Percentiles rank a stretch among this genome's conserved stretches.
phyloP scores from a whole-genome alignment of 2,888 invertebrate species.

The Agriopis leucophaearia region DNA sequence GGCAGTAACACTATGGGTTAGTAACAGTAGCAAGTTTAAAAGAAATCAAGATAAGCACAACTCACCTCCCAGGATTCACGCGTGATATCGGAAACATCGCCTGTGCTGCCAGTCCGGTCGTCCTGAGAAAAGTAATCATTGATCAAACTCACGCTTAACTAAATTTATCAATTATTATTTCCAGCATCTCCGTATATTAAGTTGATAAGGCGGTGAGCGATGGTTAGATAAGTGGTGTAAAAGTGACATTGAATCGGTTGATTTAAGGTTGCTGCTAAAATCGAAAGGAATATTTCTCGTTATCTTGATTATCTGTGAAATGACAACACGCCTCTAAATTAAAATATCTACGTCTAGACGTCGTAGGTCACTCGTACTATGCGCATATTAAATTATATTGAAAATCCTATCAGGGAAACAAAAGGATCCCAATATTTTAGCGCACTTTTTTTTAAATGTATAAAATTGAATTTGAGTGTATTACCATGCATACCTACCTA shows the following conservation, averaged over 20 bases:
- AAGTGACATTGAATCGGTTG: conserved; percentile 47
- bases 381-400: conserved; percentile 10
- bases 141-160: conserved; percentile 37
- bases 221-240: conserved; percentile 57
- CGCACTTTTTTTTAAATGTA: no score
- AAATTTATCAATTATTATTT: conserved; percentile 44
- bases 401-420: background rate
- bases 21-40: conserved; percentile 9
- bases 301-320: conserved; percentile 26
- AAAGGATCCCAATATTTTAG: background rate
- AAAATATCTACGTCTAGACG: conserved; percentile 9
- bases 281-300: conserved; percentile 34
- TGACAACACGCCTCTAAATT: conserved; percentile 20
- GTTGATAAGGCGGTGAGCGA: conserved; percentile 70
- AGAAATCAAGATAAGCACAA: conserved; percentile 43
- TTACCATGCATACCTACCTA: no score
- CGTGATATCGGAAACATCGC: conserved; percentile 92
- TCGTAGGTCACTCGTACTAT: background rate
- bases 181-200: conserved; percentile 41
- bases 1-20: conserved; percentile 7
- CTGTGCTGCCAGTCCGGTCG: conserved; percentile 88
- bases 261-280: conserved; percentile 35
- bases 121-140: conserved; percentile 67
- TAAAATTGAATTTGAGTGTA: no score
- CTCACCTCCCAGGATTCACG: conserved; percentile 98